Evolutionary conservation across 2,888 invertebrate genomes (phyloP), one percentile per base, ranked within the genome.

Genomic region (Macrophya annulata): DNA sequence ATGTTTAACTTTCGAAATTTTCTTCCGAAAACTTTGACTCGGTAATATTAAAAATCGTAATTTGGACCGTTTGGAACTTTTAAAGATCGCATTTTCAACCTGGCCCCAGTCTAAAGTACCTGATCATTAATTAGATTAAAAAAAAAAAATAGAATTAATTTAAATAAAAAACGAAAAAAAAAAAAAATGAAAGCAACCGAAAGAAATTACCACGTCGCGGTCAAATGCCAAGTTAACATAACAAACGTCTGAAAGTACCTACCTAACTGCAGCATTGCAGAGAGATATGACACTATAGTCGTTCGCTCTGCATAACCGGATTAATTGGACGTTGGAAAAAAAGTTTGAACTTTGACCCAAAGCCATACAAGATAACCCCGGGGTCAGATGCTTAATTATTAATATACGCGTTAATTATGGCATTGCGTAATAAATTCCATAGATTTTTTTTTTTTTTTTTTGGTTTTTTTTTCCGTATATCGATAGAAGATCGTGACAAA

Each of bases 241-340:
- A 12, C 21, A 62, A 25, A 25, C 62, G 12, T 12, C 25, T 25
- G n/a, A n/a, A 62, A 62, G 10, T 25, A 4, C 8, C 48, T 25
- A 4, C 8, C 48, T 62, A 62, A 3, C 12, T 62, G 25, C 10
- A 62, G 62, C 62, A 62, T 4, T 25, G 62, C 25, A 62, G 62
- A 25, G 25, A 25, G 10, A 12, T 25, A 25, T 25, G 21, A 25
- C 10, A 25, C 21, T 12, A 4, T 48, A 62, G 25, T 17, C 87
- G 87, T 87, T 86, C 65, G 84, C 84, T 87, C 88, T 85, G 85
- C 85, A 88, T 86, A 87, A 84, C 84, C 86, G 82, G 84, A 85
- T 84, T 87, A 86, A 87, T 85, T 87, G 87, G 87, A 86, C 89
- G 89, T 89, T 87, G 87, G 84, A 88, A 86, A 89, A 89, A 88